These are phyloP conservation scores for Heliothis subflexa DNA, from an alignment of 1,140 invertebrate species.

Conservation along the genomic window DNA sequence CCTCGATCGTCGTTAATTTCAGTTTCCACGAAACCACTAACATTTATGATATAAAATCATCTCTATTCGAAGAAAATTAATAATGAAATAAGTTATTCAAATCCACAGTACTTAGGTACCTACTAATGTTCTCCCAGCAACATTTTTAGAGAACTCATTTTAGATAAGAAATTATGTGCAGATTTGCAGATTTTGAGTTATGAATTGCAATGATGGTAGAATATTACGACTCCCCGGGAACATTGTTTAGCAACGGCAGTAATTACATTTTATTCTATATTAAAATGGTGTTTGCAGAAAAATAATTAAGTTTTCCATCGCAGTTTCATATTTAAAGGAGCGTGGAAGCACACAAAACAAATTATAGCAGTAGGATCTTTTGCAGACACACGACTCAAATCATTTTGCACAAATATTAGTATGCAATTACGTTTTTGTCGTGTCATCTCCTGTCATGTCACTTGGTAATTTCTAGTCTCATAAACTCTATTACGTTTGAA, in stretches of 20 bases:
- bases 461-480: slow-evolving; percentile 32
- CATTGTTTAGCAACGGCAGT: slow-evolving; percentile 28
- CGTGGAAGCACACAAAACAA: not conserved
- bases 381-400: slow-evolving; percentile 2
- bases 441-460: not conserved
- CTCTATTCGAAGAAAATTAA: slow-evolving; percentile 3
- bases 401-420: not conserved
- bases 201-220: slow-evolving; percentile 36
- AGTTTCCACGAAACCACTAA: slow-evolving; percentile 5
- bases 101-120: slow-evolving; percentile 18
- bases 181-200: too few species aligned
- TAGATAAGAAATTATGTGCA: slow-evolving; percentile 9
- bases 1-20: not conserved
- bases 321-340: not conserved
- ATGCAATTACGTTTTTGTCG: not conserved
- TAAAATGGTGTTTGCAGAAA: slow-evolving; percentile 31
- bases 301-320: slow-evolving; percentile 37
- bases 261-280: slow-evolving; percentile 42
- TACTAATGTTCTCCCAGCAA: slow-evolving; percentile 12
- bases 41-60: not conserved
- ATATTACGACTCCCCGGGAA: slow-evolving; percentile 26
- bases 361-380: slow-evolving; percentile 9
- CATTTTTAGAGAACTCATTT: slow-evolving; percentile 36
- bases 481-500: slow-evolving; percentile 25
- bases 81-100: not conserved